Evolutionary conservation across 1,140 invertebrate genomes (phyloP).

Genomic region (Leptopilina clavipes): DNA sequence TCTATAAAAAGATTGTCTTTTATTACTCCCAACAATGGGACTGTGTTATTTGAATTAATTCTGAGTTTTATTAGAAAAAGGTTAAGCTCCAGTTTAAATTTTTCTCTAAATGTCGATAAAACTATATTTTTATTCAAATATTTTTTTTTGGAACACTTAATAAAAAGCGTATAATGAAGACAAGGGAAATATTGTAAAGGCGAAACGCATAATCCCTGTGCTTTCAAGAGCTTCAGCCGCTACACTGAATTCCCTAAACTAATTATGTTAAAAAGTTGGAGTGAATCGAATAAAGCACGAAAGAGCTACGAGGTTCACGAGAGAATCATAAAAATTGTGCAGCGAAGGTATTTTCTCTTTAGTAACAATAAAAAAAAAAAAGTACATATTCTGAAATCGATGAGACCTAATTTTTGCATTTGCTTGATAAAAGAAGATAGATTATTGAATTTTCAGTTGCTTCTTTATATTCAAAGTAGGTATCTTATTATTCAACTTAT

Average conservation of each 20-base stretch:
- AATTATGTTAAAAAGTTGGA: conserved; percentile 13
- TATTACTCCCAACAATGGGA: no score
- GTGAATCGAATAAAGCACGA: conserved; percentile 9
- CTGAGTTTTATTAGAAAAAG: no score
- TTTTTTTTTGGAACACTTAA: background rate
- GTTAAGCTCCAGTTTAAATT: no score
- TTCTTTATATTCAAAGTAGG: background rate
- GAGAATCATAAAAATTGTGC: conserved; percentile 13
- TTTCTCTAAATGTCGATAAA: background rate
- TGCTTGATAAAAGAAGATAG: background rate
- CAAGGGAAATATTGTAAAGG: conserved; percentile 8
- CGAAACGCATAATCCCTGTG: conserved; percentile 5
- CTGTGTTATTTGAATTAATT: no score
- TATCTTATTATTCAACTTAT: background rate
- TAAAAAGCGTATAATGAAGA: background rate
- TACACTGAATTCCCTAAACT: conserved; percentile 12
- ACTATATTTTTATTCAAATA: background rate
- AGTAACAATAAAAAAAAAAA: background rate
- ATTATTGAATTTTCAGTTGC: background rate
- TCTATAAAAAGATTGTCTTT: no score
- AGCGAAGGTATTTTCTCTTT: background rate
- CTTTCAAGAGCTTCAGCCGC: conserved; percentile 14
- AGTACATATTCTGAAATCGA: background rate
- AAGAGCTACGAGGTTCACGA: conserved; percentile 4
- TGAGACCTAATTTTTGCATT: conserved; percentile 16